Evolutionary conservation across 1,140 invertebrate species (phyloP).

Genomic region (Venustaconcha ellipsiformis): DNA sequence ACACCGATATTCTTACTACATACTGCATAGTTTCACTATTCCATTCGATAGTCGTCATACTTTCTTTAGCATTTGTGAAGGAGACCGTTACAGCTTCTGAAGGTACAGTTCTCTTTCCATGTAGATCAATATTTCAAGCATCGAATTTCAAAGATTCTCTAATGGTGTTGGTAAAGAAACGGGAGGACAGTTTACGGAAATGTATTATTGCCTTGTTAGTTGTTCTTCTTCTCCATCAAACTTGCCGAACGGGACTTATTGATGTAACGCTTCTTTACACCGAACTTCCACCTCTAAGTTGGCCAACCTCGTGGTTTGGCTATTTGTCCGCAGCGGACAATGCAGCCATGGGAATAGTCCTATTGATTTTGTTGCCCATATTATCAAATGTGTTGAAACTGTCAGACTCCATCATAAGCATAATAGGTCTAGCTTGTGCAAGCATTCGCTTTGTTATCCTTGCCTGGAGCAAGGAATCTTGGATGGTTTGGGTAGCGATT

Average conservation of each 20-base stretch:
- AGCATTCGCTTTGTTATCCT: conserved; percentile 27
- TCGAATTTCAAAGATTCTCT: conserved; percentile 44
- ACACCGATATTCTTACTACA: conserved; percentile 43
- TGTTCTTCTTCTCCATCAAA: conserved; percentile 43
- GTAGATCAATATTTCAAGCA: conserved; percentile 34
- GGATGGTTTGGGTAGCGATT: conserved; percentile 32
- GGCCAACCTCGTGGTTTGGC: conserved; percentile 59
- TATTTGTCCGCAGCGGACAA: conserved; percentile 60
- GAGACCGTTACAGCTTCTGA: conserved; percentile 44
- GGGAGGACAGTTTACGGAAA: conserved; percentile 33
- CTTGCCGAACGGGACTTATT: conserved; percentile 42
- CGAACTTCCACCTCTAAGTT: conserved; percentile 48
- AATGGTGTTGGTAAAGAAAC: conserved; percentile 36
- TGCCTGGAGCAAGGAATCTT: conserved; percentile 29
- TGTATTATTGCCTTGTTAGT: conserved; percentile 39
- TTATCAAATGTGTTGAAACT: conserved; percentile 29
- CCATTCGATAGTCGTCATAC: conserved; percentile 36
- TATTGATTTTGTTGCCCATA: conserved; percentile 49
- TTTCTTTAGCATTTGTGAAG: conserved; percentile 42
- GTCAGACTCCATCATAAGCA: conserved; percentile 27
- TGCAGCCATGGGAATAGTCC: conserved; percentile 50
- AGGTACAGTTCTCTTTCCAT: conserved; percentile 38
- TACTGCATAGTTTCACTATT: conserved; percentile 48
- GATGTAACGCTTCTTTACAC: conserved; percentile 47
- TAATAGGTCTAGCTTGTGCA: conserved; percentile 27